Conservation (phyloP, 2,113 vertebrate species). For the Apeltes quadracus region DNA sequence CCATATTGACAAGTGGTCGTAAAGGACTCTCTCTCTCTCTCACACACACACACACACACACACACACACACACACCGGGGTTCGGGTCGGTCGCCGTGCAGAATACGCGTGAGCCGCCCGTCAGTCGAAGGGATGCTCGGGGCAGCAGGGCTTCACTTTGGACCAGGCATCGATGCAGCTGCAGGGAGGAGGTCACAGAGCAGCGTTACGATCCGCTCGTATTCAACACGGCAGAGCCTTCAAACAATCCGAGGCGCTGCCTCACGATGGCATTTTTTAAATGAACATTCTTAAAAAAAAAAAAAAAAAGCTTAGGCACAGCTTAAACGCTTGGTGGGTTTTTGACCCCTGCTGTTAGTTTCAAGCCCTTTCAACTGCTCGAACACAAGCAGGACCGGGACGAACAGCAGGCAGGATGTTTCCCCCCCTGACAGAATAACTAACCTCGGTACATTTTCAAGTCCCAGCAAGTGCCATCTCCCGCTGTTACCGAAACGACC, state of each 20-base stretch:
- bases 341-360: not conserved
- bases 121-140: conserved; percentile 85
- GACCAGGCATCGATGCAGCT: conserved; percentile 85
- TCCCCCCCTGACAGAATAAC: not conserved
- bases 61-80: conserved; percentile 66
- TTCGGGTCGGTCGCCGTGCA: conserved; percentile 58
- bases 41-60: no score
- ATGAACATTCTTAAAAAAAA: no score
- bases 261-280: no score
- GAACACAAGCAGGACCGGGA: not conserved
- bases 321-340: no score
- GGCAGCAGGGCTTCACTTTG: conserved; percentile 85
- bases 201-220: conserved; percentile 5
- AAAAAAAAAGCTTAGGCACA: no score
- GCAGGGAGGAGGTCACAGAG: conserved; percentile 12
- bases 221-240: not conserved
- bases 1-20: not conserved
- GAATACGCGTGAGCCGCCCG: conserved; percentile 43
- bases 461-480: not conserved
- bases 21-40: no score
- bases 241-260: no score
- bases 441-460: not conserved
- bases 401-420: not conserved
- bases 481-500: no score
- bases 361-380: not conserved